Evolutionary conservation across 2,888 invertebrate species (phyloP), one percentile per base, ranked within the genome.

Genomic region (Nymphalis c-album): DNA sequence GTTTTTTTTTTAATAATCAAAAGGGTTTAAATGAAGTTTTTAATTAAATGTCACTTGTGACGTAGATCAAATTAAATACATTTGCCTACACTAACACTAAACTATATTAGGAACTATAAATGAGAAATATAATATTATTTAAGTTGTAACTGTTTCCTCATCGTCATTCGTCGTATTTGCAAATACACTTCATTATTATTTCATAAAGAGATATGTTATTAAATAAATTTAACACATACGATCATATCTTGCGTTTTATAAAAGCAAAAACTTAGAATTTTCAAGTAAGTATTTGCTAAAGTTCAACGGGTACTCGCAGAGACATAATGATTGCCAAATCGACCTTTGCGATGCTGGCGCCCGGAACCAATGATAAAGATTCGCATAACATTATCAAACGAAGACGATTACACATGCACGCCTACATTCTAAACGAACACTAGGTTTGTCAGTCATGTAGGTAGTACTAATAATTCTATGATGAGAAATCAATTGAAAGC

Each of bases 301-400:
- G 72, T 73, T 74, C 66, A 71, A 66, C 64, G 22, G 66, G 55
- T 57, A 66, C 63, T 68, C 31, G 7, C 26, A 53, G 53, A 55
- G 64, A 70, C 71, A 71, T 69, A 71, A 65, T 26, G 67, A 70
- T 79, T 80, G 72, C 77, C 75, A 77, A 78, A 79, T 69, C 78
- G 76, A 78, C 78, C 76, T 80, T 77, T 78, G 68, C 64, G 67
- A 73, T 70, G 72, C 73, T 74, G 76, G 75, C 74, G 78, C 71
- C 76, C 79, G 80, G 80, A 79, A 80, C 75, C 63, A 53, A 71
- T 71, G 70, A 74, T 73, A 75, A 75, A 76, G 69, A 75, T 75
- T 75, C 75, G 72, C 75, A 72, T 77, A 77, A 76, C 73, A 75
- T 76, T 72, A 74, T 74, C 70, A 71, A 71, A 75, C 68, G 68